Base-by-base conservation (phyloP, 2,888 invertebrate species). In the Microctonus hyperodae region DNA sequence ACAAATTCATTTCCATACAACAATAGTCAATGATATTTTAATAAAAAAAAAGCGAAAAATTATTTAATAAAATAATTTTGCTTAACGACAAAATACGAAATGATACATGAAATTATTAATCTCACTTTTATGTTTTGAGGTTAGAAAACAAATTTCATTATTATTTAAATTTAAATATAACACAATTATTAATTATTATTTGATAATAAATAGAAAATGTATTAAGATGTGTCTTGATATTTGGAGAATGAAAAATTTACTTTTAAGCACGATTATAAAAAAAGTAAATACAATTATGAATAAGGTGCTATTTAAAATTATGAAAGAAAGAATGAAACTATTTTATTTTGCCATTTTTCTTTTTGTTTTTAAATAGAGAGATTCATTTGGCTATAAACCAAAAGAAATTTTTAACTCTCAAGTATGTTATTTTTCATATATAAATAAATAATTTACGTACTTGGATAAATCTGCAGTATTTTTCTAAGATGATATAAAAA, bases 391-490 rank as follows among this genome's bases (percentile, higher is more conserved):
- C 37, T 37, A 3, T 44, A n/a, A 44, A 16, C 44, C 4, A 20
- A 16, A 3, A 16, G 9, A 16, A 7, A n/a, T 44, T 44, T 7
- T 7, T 2, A 44, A 16, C 16, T 16, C 16, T 20, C 44, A n/a
- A n/a, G 44, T 44, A 16, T 44, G 44, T 44, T 16, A n/a, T 44
- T 16, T 44, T 44, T 44, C 16, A 44, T 16, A 44, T 44, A 44
- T 16, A n/a, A n/a, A 44, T 44, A 16, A 16, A 44, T 6, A n/a
- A 44, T 20, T n/a, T 16, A 16, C 16, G 16, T 16, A n/a, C n/a
- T 6, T 6, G 16, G 16, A 44, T 44, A 44, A 44, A 44, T 48
- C 33, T 28, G 35, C 31, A 33, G 53, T 62, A 62, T 62, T 62
- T 62, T 62, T 62, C 35, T 53, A 53, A 62, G 16, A 44, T 44